These are phyloP conservation scores for Drosophila affinis DNA, from an alignment of 2,888 invertebrate species.

Conservation along the genomic window DNA sequence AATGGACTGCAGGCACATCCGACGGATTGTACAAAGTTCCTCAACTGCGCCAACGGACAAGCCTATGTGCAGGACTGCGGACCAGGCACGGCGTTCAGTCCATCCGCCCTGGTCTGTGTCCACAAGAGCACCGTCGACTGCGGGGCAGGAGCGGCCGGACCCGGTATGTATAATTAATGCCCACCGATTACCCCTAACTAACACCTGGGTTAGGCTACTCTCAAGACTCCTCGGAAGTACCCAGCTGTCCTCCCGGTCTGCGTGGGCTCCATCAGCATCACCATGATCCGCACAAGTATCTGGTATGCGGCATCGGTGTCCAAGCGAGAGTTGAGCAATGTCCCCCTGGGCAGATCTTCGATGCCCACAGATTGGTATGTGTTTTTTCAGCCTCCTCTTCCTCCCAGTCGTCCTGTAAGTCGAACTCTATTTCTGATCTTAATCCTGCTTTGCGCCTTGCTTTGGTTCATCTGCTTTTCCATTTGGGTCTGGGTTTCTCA, in stretches of 20 bases:
- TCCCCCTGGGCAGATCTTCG: constrained; percentile 86
- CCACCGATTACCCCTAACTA: constrained; percentile 38
- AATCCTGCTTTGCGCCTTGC: constrained; percentile 10
- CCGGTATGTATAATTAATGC: constrained; percentile 52
- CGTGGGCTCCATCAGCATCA: constrained; percentile 86
- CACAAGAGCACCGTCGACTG: constrained; percentile 86
- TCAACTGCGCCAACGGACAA: constrained; percentile 87
- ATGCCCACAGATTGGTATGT: constrained; percentile 85
- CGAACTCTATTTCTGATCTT: not conserved
- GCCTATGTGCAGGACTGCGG: constrained; percentile 86
- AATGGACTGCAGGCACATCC: constrained; percentile 86
- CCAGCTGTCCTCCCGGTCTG: constrained; percentile 82
- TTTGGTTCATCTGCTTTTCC: constrained; percentile 55
- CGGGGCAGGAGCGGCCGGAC: constrained; percentile 27
- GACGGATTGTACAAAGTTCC: constrained; percentile 86
- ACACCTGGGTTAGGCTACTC: constrained; percentile 46
- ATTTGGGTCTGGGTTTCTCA: constrained; percentile 35
- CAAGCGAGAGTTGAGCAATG: constrained; percentile 85
- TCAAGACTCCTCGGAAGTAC: constrained; percentile 4
- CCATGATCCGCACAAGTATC: constrained; percentile 85
- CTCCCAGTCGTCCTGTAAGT: constrained; percentile 60
- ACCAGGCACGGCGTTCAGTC: constrained; percentile 87
- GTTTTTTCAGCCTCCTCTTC: constrained; percentile 83
- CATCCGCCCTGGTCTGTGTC: constrained; percentile 85
- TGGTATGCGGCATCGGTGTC: constrained; percentile 86